Base-by-base conservation (phyloP, 2,888 invertebrate genomes). In the Piscicola geometra region DNA sequence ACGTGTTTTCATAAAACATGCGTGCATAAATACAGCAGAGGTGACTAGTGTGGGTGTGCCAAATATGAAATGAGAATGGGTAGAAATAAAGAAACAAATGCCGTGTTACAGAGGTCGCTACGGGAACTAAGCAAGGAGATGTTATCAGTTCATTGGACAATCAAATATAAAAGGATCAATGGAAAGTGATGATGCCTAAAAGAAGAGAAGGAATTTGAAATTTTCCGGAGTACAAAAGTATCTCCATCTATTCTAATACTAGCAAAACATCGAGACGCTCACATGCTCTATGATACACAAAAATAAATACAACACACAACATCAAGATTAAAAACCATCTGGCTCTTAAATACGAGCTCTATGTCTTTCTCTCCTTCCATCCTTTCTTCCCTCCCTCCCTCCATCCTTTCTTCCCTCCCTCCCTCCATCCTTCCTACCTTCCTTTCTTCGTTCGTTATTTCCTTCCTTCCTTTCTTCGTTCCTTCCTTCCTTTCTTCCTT, bases 291-390 rank as follows among this genome's bases (percentile, higher is more conserved):
- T 56, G 60, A 56, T 56, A 56, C 60, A 56, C 60, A 56, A 56
- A 56, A 56, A 56, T 56, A 56, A 56, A 56, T 56, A 56, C 60
- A 56, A 56, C 60, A 56, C 60, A 56, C 60, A 56, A 56, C 60
- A 56, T 56, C 60, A 25, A 56, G 60, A 56, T 56, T 25, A 56
- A 56, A 25, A 56, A 56, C 5, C 25, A 25, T 18, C 60, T 5
- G 5, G 3, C 5, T n/a, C 60, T 25, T 56, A 25, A 47, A 15
- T 21, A 47, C 9, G 12, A 15, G 9, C 50, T 9, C 9, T 47
- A 15, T 15, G 9, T 47, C 21, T 9, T 47, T 47, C 50, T 47
- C 12, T 47, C 12, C 9, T 47, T 47, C 21, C 50, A 47, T 47
- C 21, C 21, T 47, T 21, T 21, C 12, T 21, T 47, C 12, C 21